phyloP scores from a whole-genome alignment of 2,797 vertebrate species.

The Aphelocoma californica region DNA sequence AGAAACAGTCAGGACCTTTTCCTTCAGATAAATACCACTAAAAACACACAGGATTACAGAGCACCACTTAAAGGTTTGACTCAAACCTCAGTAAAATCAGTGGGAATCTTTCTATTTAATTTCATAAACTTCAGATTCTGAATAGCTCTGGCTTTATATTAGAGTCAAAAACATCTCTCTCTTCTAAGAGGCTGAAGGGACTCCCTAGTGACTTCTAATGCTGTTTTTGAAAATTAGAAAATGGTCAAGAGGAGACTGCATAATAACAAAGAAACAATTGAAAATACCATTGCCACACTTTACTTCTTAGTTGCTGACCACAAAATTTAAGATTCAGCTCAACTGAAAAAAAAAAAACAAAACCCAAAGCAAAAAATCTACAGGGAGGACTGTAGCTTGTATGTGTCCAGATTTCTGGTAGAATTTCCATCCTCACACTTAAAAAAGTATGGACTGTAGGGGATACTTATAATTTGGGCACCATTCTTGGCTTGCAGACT shows the following conservation, averaged over 20 bases:
- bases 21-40: neutral
- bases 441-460: neutral
- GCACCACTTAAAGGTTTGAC: neutral
- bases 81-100: neutral
- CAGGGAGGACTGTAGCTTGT: neutral
- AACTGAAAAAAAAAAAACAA: neutral
- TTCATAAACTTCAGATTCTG: neutral
- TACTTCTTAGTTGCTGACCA: conserved; percentile 2
- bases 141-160: neutral
- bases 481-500: neutral
- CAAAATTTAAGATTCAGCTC: conserved; percentile 17
- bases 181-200: conserved; percentile 1
- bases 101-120: neutral
- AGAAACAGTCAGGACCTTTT: neutral
- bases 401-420: neutral
- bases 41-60: neutral
- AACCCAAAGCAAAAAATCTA: neutral
- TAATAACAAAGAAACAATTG: conserved; percentile 10
- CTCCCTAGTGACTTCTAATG: conserved; percentile 29
- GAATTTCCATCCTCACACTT: neutral
- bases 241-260: neutral
- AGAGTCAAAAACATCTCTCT: neutral
- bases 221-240: neutral
- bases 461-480: neutral
- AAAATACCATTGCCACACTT: neutral